These are phyloP conservation scores for Phanerotoma sp. DNA, from an alignment of 2,888 invertebrate genomes.

Conservation along the genomic window DNA sequence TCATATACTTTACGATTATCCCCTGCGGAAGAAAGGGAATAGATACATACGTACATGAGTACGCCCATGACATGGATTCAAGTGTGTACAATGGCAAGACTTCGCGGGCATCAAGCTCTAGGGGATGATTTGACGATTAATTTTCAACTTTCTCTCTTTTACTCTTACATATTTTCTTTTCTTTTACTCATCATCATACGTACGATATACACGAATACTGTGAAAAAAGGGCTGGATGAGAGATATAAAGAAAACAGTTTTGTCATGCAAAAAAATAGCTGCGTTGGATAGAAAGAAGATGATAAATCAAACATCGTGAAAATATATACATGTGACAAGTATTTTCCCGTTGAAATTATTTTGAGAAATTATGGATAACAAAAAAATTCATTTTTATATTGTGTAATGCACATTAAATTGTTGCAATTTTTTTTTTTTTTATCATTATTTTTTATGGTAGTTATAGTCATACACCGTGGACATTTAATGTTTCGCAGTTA, in stretches of 20 bases:
- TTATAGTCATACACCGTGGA: no score
- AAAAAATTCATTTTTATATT: no score
- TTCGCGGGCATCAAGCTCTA: constrained; percentile 13
- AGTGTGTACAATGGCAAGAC: not conserved
- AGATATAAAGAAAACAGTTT: not conserved
- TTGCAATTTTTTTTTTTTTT: no score
- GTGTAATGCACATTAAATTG: no score
- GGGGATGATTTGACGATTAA: constrained; percentile 26
- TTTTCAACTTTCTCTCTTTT: constrained; percentile 18
- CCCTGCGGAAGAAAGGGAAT: constrained; percentile 7
- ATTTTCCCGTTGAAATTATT: no score
- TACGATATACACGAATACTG: not conserved
- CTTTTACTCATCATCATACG: no score
- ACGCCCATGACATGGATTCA: not conserved
- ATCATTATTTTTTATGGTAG: no score
- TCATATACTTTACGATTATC: constrained; percentile 53
- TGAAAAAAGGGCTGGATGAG: not conserved
- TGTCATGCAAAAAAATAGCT: not conserved
- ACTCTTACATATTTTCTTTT: not conserved
- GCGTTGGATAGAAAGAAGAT: no score
- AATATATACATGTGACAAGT: no score
- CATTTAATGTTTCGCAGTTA: not conserved
- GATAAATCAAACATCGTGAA: no score
- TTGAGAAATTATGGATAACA: no score
- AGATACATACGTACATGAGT: not conserved